phyloP scores from a whole-genome alignment of 2,888 invertebrate species.

The Linnaemya vulpina region DNA sequence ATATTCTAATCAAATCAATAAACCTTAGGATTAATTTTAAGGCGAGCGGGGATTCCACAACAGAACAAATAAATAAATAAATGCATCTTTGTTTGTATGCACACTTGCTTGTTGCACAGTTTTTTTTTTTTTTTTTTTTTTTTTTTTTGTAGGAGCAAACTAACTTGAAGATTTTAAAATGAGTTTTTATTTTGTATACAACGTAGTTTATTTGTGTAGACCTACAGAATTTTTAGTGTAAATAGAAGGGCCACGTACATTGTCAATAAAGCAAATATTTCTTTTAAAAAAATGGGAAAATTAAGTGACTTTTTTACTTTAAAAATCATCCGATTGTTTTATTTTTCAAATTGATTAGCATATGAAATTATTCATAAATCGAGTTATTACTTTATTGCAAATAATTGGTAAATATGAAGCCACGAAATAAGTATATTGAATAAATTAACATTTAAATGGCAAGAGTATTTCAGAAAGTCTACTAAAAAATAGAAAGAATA shows the following conservation, averaged over 20 bases:
- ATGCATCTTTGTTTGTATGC: not conserved
- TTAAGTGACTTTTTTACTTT: too few species aligned
- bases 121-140: too few species aligned
- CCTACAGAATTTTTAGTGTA: not conserved
- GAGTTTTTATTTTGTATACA: not conserved
- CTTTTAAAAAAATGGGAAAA: too few species aligned
- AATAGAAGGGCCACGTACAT: not conserved
- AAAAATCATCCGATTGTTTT: too few species aligned
- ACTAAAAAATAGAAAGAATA: too few species aligned
- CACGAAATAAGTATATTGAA: too few species aligned
- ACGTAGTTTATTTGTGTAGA: not conserved
- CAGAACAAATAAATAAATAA: not conserved
- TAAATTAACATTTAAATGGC: too few species aligned
- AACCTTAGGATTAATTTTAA: not conserved
- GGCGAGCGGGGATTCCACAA: not conserved
- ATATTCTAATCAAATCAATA: conserved; percentile 38
- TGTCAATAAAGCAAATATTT: too few species aligned
- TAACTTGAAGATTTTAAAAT: too few species aligned
- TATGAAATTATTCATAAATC: not conserved
- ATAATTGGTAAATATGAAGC: not conserved
- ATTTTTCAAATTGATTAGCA: not conserved
- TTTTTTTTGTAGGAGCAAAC: too few species aligned
- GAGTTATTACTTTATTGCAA: not conserved
- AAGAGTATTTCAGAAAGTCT: not conserved
- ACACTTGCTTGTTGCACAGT: not conserved